Base-by-base conservation (phyloP, 2,888 invertebrate genomes). In the Tetragnatha montana region DNA sequence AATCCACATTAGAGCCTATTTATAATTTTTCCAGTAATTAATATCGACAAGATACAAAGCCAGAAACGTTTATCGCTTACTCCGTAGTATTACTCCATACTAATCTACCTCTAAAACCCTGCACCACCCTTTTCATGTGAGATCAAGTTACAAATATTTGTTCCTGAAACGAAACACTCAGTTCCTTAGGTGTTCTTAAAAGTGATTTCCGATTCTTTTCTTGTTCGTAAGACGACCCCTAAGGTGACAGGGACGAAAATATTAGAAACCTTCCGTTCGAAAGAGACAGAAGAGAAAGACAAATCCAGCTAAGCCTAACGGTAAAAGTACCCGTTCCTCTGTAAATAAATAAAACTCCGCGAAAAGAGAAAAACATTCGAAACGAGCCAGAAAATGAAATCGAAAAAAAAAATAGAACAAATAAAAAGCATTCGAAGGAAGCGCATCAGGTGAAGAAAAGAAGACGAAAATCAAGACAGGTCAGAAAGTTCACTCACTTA, bases 361-460 rank as follows among this genome's bases (percentile, higher is more conserved):
- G 47, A 17, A 82, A 82, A 17, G 74, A 49, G 50, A 21, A 70
- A 71, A 21, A 47, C 35, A 74, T 73, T 71, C 73, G 51, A 19
- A 78, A 74, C 21, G 51, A 78, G 76, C 35, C 49, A 22, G 60
- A 86, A 80, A 35, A 22, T 35, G 22, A 19, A 86, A 68, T 21
- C 51, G 69, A 78, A 79, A 81, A 6, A 73, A 81, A 82, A 88
- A 88, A 35, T 35, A 7, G 50, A 82, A 82, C 47, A 71, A 79
- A 51, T n/a, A 76, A 82, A 76, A 76, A 81, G 47, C 71, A 73
- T 73, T 19, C 76, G 87, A 81, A 76, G 68, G 79, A 80, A 35
- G 35, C 71, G 82, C 83, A 83, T 88, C 88, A 88, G 88, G 88
- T 88, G 88, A 79, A 87, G 87, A 87, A 87, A 87, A 74, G 82